Base-by-base conservation (phyloP, 2,797 vertebrate genomes). In the Streptopelia turtur region DNA sequence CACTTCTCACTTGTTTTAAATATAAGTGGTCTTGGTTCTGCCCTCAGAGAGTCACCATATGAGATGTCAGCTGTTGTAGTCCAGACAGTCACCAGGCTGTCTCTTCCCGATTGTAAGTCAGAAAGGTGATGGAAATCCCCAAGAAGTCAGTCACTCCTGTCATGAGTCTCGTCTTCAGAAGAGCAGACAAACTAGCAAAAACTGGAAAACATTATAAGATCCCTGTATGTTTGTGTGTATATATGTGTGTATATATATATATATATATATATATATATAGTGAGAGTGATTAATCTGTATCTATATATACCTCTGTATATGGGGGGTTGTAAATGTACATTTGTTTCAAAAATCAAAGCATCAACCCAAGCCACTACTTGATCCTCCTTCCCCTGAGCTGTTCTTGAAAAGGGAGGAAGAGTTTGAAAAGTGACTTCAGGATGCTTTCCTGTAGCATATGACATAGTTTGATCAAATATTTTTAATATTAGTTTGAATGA, bases 31-130 rank as follows among this genome's bases (percentile, higher is more conserved):
- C 56, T 53, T 89, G 52, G 16, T 39, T 76, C 24, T 84, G 14
- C 23, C 12, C 25, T 64, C 31, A 24, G 28, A 37, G 30, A 56
- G 43, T 59, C 6, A 4, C 17, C 1, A 0, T 23, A 2, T 12
- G 37, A 84, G 28, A 10, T 57, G 31, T 20, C 64, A 60, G 57
- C 31, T 71, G 0, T 70, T 72, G 33, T 92, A 13, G 66, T 74
- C 59, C n/a, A 64, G 35, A 10, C 5, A 57, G 50, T 55, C 53
- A 23, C 28, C 13, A 57, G 23, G 53, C 21, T 91, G 56, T 20
- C 39, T 45, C 20, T 81, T 82, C 31, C 16, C 1, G 1, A 33
- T 59, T 66, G 37, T 65, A 43, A 30, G 2, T 68, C 33, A 37
- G 41, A 57, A 77, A 49, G 24, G 13, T 50, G 68, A 35, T 41